These are phyloP conservation scores for Aplysina aerophoba DNA, from an alignment of 37 sponge, comb jelly and placozoan species.

Conservation along the genomic window DNA sequence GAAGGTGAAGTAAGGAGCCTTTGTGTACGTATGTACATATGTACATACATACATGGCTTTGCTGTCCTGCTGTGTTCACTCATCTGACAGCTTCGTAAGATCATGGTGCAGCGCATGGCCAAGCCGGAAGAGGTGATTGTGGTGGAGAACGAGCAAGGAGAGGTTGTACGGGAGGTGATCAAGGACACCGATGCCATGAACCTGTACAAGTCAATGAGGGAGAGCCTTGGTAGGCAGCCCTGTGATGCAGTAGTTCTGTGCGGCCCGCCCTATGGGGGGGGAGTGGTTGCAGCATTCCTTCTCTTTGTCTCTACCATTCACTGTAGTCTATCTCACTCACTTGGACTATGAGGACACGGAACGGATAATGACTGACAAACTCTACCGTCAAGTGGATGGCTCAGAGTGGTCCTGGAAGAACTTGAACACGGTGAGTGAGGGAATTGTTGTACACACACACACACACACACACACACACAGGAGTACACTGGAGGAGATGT, in stretches of 20 bases:
- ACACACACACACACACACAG: conserved; percentile 31
- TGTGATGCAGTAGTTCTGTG: too few species aligned
- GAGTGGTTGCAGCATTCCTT: too few species aligned
- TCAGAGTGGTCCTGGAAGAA: conserved; percentile 99
- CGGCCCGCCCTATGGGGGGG: too few species aligned
- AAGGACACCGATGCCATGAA: conserved; percentile 99
- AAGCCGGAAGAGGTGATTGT: conserved; percentile 99
- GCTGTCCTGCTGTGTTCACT: not conserved
- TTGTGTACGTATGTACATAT: conserved; percentile 21
- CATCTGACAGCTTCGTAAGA: conserved; percentile 77
- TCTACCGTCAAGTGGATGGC: conserved; percentile 92
- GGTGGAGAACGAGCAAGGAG: conserved; percentile 99
- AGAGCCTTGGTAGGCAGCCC: conserved; percentile 82
- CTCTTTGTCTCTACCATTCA: too few species aligned
- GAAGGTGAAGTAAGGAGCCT: too few species aligned
- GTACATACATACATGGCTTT: conserved; percentile 14
- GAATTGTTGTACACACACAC: conserved; percentile 80
- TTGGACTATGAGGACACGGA: conserved; percentile 96
- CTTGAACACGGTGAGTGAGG: conserved; percentile 86
- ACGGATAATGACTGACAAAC: conserved; percentile 95
- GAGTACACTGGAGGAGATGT: conserved; percentile 87
- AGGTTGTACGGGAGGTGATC: conserved; percentile 98
- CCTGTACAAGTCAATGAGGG: conserved; percentile 99
- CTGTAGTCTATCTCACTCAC: conserved; percentile 93
- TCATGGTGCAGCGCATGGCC: conserved; percentile 97